Base-by-base conservation (phyloP, 92 coral and sea anemone species). In the Porites cylindrica region DNA sequence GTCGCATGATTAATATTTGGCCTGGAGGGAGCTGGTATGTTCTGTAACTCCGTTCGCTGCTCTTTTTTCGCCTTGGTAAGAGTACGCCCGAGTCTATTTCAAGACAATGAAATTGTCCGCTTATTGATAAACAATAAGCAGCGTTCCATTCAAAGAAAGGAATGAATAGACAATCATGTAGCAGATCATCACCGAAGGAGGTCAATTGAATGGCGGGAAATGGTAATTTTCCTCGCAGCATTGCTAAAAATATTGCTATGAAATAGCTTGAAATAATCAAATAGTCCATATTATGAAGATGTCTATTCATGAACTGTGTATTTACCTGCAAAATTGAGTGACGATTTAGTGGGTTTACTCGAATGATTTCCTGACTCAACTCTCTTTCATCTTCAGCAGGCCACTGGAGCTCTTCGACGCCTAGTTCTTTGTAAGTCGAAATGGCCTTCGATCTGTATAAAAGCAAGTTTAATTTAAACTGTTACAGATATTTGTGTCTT, bases 361-460 rank as follows among this genome's bases (percentile, higher is more conserved):
- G 61, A 6, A 78, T 66, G 56, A 88, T 80, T 68, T 93, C 96
- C 76, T 96, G 99, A 54, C 96, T 95, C 4, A 91, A 85, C 61
- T 95, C 98, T 77, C 99, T 85, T 43, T 79, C 92, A 51, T 93
- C 90, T 51, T 87, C 94, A 56, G 93, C 92, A 1, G 99, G 98
- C 99, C 99, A 96, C 72, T 82, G 88, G 85, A 96, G 89, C 79
- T 93, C 93, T 53, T 90, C 72, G 0, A 93, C 96, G 47, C 94
- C 98, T 17, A 95, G 90, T 54, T 95, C 98, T 68, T 63, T 77
- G 77, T 64, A 82, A 59, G 64, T 43, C 1, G 62, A 16, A 61
- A 73, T 75, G 8, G 10, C 74, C 54, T 64, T 74, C 51, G 75
- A 83, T 60, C 80, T 62, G 51, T 7, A 47, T 7, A 43, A 63